Base-by-base conservation (phyloP, 2,113 vertebrate genomes). In the Malurus alboscapulatus region DNA sequence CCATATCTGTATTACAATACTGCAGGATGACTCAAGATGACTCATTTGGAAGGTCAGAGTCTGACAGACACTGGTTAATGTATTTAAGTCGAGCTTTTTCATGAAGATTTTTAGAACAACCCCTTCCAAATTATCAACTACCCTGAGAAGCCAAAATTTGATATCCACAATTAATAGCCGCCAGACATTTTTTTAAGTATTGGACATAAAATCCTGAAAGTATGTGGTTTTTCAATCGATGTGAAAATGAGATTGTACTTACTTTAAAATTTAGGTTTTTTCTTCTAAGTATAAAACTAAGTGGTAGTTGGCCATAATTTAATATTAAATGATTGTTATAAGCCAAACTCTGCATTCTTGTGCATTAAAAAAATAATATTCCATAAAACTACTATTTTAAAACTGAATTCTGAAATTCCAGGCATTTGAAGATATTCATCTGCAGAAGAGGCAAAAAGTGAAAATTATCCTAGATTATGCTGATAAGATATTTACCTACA, bases 361-460 rank as follows among this genome's bases (percentile, higher is more conserved):
- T 91, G 25, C 25, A 63, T 51, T 72, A 65, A 29, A 6, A 83
- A 81, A 80, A 62, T 68, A 61, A 17, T 22, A 26, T 36, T 73
- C 40, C 3, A 1, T 55, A 25, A 55, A 93, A 55, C 10, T 73
- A 47, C 45, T 38, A 16, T 45, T 92, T 88, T 54, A 54, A 68
- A 92, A 74, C 19, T 67, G 16, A 71, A 34, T 83, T 96, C 27
- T 94, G 50, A 94, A 75, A 69, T 97, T 96, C 51, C 96, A 99
- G 99, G 97, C 98, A 51, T 99, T 99, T 85, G 99, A 99, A 98
- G 99, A 99, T 94, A 97, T 98, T 97, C 92, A 99, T 91, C 98
- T 99, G 21, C 42, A 97, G 12, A 13, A 97, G 10, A 97, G 95
- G 80, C 79, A 77, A 88, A 97, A 93, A 12, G 68, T 99, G 32